These are phyloP conservation scores for Diogma glabrata DNA, from an alignment of 2,888 invertebrate species.

Conservation along the genomic window DNA sequence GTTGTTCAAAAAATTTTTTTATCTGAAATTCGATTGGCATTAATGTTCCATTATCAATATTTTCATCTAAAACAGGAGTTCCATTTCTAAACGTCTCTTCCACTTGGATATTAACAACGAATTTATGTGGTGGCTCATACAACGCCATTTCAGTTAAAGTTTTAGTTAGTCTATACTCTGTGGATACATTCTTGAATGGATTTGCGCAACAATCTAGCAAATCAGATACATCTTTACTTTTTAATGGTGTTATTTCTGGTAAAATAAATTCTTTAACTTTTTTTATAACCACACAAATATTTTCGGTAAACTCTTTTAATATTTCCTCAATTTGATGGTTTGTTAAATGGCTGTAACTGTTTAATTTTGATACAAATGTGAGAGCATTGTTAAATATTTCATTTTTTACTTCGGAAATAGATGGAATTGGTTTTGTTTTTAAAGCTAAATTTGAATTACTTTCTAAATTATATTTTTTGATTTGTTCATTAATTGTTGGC, in stretches of 20 bases:
- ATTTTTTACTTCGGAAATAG: not conserved
- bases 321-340: not conserved
- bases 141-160: not conserved
- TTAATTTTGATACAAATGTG: not conserved
- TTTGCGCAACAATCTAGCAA: not conserved
- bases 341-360: conserved; percentile 1
- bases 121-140: not conserved
- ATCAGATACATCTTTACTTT: not conserved
- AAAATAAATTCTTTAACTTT: not conserved
- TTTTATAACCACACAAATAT: not conserved
- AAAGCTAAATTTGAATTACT: no score
- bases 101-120: not conserved
- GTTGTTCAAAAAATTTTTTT: conserved; percentile 16
- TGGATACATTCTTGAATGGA: not conserved
- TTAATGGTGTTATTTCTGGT: not conserved
- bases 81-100: conserved; percentile 9
- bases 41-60: conserved; percentile 15
- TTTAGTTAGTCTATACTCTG: not conserved
- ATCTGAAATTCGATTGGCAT: conserved; percentile 17
- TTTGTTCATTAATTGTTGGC: no score
- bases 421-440: no score
- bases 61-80: conserved; percentile 13
- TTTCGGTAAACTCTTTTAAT: not conserved
- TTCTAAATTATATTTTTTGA: no score
- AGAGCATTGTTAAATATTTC: not conserved